Evolutionary conservation across 2,888 invertebrate genomes (phyloP), one percentile per base, ranked within the genome.

Genomic region (Chrysolina haemoptera): DNA sequence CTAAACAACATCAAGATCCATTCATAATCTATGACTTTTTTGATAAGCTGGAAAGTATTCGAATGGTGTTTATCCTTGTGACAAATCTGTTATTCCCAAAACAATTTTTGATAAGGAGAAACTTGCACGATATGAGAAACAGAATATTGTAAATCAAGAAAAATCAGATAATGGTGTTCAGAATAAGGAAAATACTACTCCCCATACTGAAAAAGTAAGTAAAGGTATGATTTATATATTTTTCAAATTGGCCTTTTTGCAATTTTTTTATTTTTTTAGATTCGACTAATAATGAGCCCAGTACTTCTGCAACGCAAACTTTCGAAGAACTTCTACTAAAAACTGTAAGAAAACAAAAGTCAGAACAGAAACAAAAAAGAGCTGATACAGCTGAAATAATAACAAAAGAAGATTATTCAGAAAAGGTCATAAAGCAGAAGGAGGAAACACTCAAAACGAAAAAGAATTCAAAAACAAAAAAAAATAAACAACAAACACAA

Each of bases 71-170:
- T 67, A 55, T 53, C 67, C 67, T 55, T 22, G 8, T 48, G 22
- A 67, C 20, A 43, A 41, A 67, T 14, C 20, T 67, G 53, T 22
- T 67, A 67, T 67, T 55, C 48, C 48, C 55, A 55, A 67, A 55
- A 22, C 46, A 67, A 67, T 46, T 18, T 55, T 67, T 53, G 67
- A 55, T 67, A 43, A 43, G 46, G 67, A 67, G 55, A 67, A 67
- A 48, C 67, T 67, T 35, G 16, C 22, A 53, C 67, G 67, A 8
- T 67, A 67, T 55, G 14, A 67, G 27, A 48, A 67, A 67, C 48
- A 67, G 40, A 67, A 67, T 14, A 66, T 22, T 66, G 46, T 46
- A 46, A 46, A 46, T 46, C 46, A 46, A 46, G 46, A 46, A 46
- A 46, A 46, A 46, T 46, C 46, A 46, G 46, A 46, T 46, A 46